Evolutionary conservation across 2,888 invertebrate genomes (phyloP).

Genomic region (Leptura quadrifasciata): DNA sequence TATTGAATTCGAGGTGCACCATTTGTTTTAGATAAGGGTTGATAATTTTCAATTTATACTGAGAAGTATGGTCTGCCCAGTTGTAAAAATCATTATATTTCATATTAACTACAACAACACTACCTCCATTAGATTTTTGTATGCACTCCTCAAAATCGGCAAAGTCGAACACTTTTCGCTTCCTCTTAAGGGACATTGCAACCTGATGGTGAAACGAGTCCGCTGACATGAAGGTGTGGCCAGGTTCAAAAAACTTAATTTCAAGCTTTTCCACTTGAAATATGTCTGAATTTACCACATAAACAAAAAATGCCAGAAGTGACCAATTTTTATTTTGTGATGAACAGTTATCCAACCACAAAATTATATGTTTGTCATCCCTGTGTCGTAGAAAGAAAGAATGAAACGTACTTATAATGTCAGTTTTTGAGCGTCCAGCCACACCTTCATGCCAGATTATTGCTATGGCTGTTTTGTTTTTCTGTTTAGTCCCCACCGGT

Average conservation of each 20-base stretch:
- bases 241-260: not conserved
- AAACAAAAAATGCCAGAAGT: conserved; percentile 1
- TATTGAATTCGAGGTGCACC: too few relatives aligned
- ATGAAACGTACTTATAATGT: conserved; percentile 5
- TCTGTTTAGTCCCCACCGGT: conserved; percentile 12
- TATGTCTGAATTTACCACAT: not conserved
- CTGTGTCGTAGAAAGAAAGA: not conserved
- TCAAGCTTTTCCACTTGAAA: not conserved
- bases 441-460: conserved; percentile 12
- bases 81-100: too few relatives aligned
- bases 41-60: too few relatives aligned
- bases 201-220: not conserved
- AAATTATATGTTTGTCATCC: conserved; percentile 10
- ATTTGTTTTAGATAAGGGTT: too few relatives aligned
- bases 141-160: not conserved
- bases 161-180: not conserved
- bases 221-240: too few relatives aligned
- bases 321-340: conserved; percentile 3
- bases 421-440: conserved; percentile 11
- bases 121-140: too few relatives aligned
- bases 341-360: not conserved
- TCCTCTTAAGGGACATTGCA: not conserved
- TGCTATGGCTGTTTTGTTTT: not conserved
- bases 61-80: too few relatives aligned
- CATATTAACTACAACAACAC: too few relatives aligned